These are phyloP conservation scores for Hormiphora californensis DNA, from an alignment of 37 sponge, comb jelly and placozoan species.

Conservation along the genomic window DNA sequence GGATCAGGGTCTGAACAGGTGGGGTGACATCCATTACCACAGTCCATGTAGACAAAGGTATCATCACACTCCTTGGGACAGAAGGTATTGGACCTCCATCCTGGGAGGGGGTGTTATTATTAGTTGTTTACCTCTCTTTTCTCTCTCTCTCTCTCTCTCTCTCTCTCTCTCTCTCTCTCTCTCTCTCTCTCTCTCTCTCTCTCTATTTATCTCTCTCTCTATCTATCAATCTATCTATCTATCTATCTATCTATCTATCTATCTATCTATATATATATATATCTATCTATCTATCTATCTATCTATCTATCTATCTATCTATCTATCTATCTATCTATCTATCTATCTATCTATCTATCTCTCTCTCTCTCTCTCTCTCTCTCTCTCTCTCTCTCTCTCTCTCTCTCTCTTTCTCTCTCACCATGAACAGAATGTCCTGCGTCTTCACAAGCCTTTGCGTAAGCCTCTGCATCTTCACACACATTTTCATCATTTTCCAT, in stretches of 20 bases:
- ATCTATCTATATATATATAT: no score
- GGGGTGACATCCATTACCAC: background rate
- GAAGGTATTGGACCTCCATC: background rate
- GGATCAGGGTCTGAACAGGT: constrained; percentile 3
- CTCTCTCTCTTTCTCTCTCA: background rate
- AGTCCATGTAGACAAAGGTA: background rate
- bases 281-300: background rate
- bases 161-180: no score
- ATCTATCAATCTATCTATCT: background rate
- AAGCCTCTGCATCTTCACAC: background rate
- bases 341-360: background rate
- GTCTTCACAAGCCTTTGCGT: background rate
- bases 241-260: background rate
- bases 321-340: background rate
- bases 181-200: no score
- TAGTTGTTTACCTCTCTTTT: no score
- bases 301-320: background rate
- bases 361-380: background rate
- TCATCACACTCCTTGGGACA: constrained; percentile 18
- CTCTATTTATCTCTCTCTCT: background rate
- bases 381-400: background rate
- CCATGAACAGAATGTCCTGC: background rate
- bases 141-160: no score
- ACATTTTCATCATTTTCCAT: background rate
- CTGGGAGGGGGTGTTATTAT: no score